Base-by-base conservation (phyloP, 2,797 vertebrate genomes). In the Trematomus bernacchii region DNA sequence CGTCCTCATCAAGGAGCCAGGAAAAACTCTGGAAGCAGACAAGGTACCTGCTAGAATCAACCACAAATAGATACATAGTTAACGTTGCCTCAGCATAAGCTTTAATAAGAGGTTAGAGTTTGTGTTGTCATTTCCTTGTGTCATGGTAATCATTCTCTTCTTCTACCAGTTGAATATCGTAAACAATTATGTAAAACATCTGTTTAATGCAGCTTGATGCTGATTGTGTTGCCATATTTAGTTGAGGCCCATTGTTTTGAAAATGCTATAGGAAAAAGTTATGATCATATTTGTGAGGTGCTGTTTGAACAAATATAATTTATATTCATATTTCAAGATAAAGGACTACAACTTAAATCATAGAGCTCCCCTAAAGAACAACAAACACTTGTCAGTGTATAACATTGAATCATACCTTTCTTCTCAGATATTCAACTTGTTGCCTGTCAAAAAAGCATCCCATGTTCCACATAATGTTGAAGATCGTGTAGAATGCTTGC, bases 1-100 rank as follows among this genome's bases (percentile, higher is more conserved):
- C 0, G 89, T 98, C 66, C 91, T 95, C 52, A 91, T 97, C 44
- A 66, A 94, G 87, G 95, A 91, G 3, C 89, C 96, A 0, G 94
- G 94, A 55, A 76, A 91, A 0, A 92, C 91, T 47, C 93, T 98
- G 64, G 79, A 93, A 0, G n/a, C 76, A 0, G 76, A 89, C 0
- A 91, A 83, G 73, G 97, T 98, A 81, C 76, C 15, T n/a, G 6
- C 43, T 63, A 5, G 1, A 43, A n/a, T 10, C 6, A 66, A 3
- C 2, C 2, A 33, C 23, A 15, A n/a, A 40, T 19, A 54, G 8
- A 12, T 3, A 9, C 33, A 8, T 8, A 37, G 33, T 37, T 37
- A 8, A 37, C 33, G 10, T 21, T 0, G 3, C 33, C 23, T 51
- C 15, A 3, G n/a, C 21, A 30, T 27, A 18, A 33, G 30, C 7